A percentile compares a stretch with the other conserved stretches of the same genome.
Evolutionary conservation across 2,888 invertebrate genomes (phyloP).

Genomic region (Liodrosophila aerea): DNA sequence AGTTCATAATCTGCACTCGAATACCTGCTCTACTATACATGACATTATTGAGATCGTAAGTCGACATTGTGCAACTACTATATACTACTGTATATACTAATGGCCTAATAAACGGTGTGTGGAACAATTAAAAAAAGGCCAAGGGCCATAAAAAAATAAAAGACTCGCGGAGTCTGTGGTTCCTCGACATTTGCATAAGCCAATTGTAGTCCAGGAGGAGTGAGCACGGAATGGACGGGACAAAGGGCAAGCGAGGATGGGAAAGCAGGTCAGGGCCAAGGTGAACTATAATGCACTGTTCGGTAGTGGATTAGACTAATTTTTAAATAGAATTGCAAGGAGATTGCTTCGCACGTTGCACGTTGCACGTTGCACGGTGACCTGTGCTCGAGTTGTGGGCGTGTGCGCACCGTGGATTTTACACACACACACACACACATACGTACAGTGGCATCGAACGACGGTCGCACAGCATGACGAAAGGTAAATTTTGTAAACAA

Average conservation of each 20-base stretch:
- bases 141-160: constrained; percentile 31
- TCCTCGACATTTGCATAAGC: constrained; percentile 50
- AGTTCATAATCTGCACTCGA: no score
- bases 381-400: constrained; percentile 58
- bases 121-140: constrained; percentile 29
- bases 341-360: constrained; percentile 55
- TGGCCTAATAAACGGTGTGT: no score
- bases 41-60: no score
- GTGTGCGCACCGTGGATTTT: constrained; percentile 70
- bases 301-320: constrained; percentile 69
- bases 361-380: constrained; percentile 46
- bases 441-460: not conserved
- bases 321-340: constrained; percentile 75
- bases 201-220: constrained; percentile 26
- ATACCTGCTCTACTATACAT: no score
- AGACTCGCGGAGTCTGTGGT: constrained; percentile 57
- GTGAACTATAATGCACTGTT: constrained; percentile 28
- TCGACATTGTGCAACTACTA: no score
- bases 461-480: constrained; percentile 61
- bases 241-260: not conserved
- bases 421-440: constrained; percentile 38
- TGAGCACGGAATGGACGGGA: not conserved
- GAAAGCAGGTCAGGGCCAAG: constrained; percentile 14
- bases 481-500: constrained; percentile 80
- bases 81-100: no score